phyloP scores from a whole-genome alignment of 2,113 vertebrate species.

The Trochalopteron elliotii region DNA sequence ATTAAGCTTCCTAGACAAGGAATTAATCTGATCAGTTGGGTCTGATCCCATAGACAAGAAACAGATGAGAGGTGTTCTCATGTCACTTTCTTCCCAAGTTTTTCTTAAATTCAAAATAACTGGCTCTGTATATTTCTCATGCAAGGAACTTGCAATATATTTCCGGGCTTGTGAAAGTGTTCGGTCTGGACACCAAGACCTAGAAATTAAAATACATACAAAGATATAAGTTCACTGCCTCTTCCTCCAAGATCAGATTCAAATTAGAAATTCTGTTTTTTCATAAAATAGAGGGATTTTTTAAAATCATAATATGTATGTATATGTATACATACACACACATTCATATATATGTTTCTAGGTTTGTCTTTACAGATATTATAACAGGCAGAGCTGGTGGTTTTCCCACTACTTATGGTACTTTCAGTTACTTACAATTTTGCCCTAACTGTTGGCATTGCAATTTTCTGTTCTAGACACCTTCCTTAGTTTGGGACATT shows the following conservation, averaged over 20 bases:
- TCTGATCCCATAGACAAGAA: slow-evolving; percentile 81
- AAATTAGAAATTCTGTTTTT: neutral
- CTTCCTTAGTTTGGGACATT: neutral
- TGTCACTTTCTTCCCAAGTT: slow-evolving; percentile 79
- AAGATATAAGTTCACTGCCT: neutral
- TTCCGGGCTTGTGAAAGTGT: slow-evolving; percentile 79
- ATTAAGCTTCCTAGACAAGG: slow-evolving; percentile 73
- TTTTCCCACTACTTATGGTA: neutral
- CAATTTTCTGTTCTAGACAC: neutral
- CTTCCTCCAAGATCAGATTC: neutral
- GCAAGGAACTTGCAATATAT: slow-evolving; percentile 73
- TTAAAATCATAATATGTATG: neutral
- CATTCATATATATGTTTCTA: neutral
- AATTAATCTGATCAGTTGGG: slow-evolving; percentile 75
- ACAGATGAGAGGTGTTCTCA: slow-evolving; percentile 75
- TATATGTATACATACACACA: neutral
- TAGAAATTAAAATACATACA: slow-evolving; percentile 42
- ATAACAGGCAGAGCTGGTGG: neutral
- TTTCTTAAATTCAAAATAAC: slow-evolving; percentile 78
- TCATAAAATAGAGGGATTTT: neutral
- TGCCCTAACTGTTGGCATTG: neutral
- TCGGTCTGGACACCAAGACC: slow-evolving; percentile 81
- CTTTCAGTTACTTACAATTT: neutral
- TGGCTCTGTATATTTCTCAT: slow-evolving; percentile 77
- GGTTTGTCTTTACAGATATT: neutral